Evolutionary conservation across 2,113 vertebrate genomes (phyloP).

Genomic region (Eleginops maclovinus): DNA sequence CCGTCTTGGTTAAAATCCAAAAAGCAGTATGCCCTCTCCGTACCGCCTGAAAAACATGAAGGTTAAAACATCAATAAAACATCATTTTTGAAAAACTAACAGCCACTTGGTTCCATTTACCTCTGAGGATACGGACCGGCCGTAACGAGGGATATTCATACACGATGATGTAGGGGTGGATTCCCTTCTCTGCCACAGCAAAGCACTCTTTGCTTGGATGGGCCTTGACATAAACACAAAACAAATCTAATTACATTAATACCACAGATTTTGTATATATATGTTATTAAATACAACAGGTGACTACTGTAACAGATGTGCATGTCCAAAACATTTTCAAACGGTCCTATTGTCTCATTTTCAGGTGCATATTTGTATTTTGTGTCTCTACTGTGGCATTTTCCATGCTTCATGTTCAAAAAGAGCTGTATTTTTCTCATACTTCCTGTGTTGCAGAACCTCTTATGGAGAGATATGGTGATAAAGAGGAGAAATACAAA

Average conservation of each 20-base stretch:
- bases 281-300: too few species aligned
- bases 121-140: constrained; percentile 88
- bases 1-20: constrained; percentile 89
- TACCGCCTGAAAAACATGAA: constrained; percentile 84
- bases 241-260: neutral
- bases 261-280: too few species aligned
- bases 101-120: constrained; percentile 69
- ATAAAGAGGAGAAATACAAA: too few species aligned
- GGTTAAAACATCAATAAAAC: neutral
- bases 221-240: constrained; percentile 81
- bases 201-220: constrained; percentile 88
- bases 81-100: neutral
- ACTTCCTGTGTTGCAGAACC: too few species aligned
- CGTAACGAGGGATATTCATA: constrained; percentile 91
- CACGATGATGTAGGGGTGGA: constrained; percentile 87
- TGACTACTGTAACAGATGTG: too few species aligned
- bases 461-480: too few species aligned
- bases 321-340: too few species aligned
- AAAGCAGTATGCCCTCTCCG: constrained; percentile 85
- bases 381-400: too few species aligned
- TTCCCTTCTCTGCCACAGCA: constrained; percentile 92
- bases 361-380: too few species aligned
- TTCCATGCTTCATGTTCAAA: too few species aligned
- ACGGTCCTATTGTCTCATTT: too few species aligned
- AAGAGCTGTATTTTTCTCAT: too few species aligned